Evolutionary conservation across 2,797 vertebrate genomes (phyloP).

Genomic region (Myotis pilosus): DNA sequence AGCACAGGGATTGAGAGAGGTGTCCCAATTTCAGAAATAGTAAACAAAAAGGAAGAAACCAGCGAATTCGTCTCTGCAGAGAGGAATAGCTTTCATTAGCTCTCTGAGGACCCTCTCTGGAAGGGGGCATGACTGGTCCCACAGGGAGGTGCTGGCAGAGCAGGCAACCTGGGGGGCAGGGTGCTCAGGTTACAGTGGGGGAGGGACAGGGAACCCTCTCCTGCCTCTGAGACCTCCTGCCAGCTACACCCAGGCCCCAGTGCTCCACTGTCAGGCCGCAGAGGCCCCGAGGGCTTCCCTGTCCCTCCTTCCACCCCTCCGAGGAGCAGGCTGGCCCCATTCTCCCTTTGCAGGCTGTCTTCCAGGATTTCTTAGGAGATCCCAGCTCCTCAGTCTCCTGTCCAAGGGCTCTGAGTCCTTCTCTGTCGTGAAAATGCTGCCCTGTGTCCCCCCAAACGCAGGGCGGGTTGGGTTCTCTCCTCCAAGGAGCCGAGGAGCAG

Average conservation of each 20-base stretch:
- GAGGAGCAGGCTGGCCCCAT: background rate
- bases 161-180: background rate
- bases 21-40: background rate
- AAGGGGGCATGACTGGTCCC: background rate
- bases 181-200: fast-evolving
- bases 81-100: background rate
- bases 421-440: background rate
- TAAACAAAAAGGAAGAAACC: background rate
- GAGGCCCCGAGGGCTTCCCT: background rate
- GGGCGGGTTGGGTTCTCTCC: background rate
- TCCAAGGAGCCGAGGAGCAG: background rate
- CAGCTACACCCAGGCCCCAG: background rate
- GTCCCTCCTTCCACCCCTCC: background rate
- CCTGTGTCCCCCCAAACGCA: fast-evolving
- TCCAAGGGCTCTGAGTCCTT: background rate
- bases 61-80: background rate
- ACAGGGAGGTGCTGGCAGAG: background rate
- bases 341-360: background rate
- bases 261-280: background rate
- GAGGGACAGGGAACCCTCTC: background rate
- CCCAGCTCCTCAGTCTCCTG: background rate
- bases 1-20: background rate
- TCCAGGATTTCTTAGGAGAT: background rate
- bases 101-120: background rate
- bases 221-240: fast-evolving